phyloP scores from a whole-genome alignment of 2,113 vertebrate species.

The Chloropsis cyanopogon region DNA sequence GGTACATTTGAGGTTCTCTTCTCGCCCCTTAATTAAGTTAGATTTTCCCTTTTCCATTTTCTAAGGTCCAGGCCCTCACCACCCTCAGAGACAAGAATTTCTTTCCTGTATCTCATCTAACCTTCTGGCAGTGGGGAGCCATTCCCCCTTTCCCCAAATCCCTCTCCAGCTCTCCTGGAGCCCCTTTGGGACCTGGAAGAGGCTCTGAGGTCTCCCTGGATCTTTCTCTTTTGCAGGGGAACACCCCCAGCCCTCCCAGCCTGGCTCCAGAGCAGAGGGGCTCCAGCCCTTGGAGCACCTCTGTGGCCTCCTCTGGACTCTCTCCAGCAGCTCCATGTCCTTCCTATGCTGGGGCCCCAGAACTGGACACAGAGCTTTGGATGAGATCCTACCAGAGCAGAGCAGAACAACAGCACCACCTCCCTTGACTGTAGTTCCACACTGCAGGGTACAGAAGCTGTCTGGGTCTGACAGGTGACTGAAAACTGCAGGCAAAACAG shows the following conservation, averaged over 20 bases:
- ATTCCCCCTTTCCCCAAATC: neutral
- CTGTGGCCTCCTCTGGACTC: neutral
- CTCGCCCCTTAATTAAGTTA: neutral
- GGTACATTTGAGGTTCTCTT: neutral
- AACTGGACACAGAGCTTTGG: neutral
- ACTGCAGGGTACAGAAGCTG: neutral
- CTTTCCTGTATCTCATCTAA: neutral
- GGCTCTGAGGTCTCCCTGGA: neutral
- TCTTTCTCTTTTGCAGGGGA: neutral
- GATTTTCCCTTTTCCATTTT: neutral
- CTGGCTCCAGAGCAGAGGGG: neutral
- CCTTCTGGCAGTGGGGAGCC: neutral
- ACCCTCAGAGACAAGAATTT: neutral
- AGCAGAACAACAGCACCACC: neutral
- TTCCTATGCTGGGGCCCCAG: neutral
- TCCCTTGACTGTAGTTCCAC: neutral
- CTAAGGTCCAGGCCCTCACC: neutral
- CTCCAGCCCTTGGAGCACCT: neutral
- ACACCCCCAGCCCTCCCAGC: neutral
- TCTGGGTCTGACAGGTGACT: neutral
- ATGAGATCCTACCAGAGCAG: neutral
- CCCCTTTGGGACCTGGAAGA: neutral
- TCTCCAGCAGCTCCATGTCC: neutral
- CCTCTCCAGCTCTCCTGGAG: neutral
- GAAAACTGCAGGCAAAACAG: neutral